Evolutionary conservation across 2,113 vertebrate species (phyloP).

Genomic region (Dolichotis patagonum): DNA sequence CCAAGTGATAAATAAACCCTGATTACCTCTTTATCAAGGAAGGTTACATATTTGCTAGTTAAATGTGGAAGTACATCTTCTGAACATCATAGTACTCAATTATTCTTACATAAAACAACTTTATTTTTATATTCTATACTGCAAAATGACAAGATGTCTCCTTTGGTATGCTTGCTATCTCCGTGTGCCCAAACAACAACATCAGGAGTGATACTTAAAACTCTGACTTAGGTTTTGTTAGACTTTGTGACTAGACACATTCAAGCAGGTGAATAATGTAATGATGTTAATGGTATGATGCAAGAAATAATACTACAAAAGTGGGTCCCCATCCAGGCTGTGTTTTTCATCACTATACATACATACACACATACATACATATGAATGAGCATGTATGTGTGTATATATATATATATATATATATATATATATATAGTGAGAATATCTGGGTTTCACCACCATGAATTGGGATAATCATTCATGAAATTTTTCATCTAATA

Average conservation of each 20-base stretch:
- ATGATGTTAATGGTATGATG: background rate
- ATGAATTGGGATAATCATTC: background rate
- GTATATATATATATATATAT: too few species aligned
- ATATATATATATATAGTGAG: background rate
- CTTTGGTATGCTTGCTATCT: background rate
- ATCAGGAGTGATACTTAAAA: slow-evolving; percentile 12
- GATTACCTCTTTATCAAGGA: slow-evolving; percentile 46
- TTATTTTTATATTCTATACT: slow-evolving; percentile 23
- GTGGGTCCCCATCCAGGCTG: background rate
- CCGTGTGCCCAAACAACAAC: background rate
- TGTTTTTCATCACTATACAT: background rate
- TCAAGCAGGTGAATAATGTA: background rate
- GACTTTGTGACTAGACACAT: background rate
- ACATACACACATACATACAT: rapidly evolving
- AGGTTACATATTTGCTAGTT: background rate
- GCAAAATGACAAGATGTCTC: background rate
- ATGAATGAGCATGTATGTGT: too few species aligned
- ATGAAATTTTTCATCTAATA: background rate
- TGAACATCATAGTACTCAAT: background rate
- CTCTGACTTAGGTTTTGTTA: slow-evolving; percentile 19
- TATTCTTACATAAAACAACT: slow-evolving; percentile 37
- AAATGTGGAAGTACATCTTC: background rate
- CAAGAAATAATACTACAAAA: slow-evolving; percentile 13
- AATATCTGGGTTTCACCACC: background rate
- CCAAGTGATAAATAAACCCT: slow-evolving; percentile 55